Evolutionary conservation across 2,888 invertebrate species (phyloP).

Genomic region (Serripes groenlandicus): DNA sequence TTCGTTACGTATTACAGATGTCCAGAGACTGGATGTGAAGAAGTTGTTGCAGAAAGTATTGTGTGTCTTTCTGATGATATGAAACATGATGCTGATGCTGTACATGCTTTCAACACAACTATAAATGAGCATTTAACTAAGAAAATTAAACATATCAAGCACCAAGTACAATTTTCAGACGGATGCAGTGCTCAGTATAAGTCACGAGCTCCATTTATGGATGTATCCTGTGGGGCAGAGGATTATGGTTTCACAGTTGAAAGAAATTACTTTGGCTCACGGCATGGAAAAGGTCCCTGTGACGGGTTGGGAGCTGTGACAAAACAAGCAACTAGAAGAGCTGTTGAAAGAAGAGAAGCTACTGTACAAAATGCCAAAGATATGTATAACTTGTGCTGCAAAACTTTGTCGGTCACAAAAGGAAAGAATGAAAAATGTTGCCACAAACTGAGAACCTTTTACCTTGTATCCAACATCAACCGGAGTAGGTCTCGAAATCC

Average conservation of each 20-base stretch:
- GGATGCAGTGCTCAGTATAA: slow-evolving; percentile 35
- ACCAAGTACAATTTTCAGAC: slow-evolving; percentile 33
- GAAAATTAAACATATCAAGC: not conserved
- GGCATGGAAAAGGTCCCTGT: slow-evolving; percentile 43
- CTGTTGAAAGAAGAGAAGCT: slow-evolving; percentile 21
- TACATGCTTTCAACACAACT: not conserved
- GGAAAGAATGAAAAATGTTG: slow-evolving; percentile 8
- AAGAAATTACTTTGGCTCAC: slow-evolving; percentile 24
- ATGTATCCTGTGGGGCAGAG: not conserved
- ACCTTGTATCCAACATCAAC: not conserved
- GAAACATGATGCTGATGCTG: slow-evolving; percentile 26
- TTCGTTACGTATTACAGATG: slow-evolving; percentile 37
- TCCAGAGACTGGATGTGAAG: slow-evolving; percentile 13
- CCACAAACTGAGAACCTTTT: slow-evolving; percentile 30
- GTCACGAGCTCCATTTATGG: slow-evolving; percentile 1
- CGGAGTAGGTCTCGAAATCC: not conserved
- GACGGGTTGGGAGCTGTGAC: slow-evolving; percentile 19
- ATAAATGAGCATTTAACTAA: not conserved
- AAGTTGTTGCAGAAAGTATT: slow-evolving; percentile 8
- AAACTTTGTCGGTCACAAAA: not conserved
- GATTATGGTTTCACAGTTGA: not conserved
- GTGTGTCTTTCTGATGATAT: slow-evolving; percentile 21
- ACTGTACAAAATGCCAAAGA: not conserved
- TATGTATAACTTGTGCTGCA: slow-evolving; percentile 13
- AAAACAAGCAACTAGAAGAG: slow-evolving; percentile 15